A percentile compares a stretch with the other conserved stretches of the same genome.
These are phyloP conservation scores for Arge pagana DNA, from an alignment of 2,888 invertebrate genomes.

Conservation along the genomic window DNA sequence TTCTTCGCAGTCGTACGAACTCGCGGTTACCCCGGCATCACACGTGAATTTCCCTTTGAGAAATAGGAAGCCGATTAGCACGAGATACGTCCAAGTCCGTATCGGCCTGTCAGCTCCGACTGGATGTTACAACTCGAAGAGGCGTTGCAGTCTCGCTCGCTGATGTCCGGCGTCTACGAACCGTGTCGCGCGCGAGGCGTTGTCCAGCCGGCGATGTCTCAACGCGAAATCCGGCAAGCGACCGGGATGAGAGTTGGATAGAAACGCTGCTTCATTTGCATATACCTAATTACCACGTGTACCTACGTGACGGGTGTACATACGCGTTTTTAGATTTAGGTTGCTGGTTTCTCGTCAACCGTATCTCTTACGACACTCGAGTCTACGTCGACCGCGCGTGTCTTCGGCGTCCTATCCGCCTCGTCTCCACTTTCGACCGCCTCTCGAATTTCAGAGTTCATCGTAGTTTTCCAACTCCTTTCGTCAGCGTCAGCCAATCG, in stretches of 20 bases:
- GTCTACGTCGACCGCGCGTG: conserved; percentile 20
- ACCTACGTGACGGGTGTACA: no score
- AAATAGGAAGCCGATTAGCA: conserved; percentile 47
- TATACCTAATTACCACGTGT: no score
- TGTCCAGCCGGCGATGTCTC: conserved; percentile 49
- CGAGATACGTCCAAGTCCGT: conserved; percentile 27
- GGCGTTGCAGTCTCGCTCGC: conserved; percentile 21
- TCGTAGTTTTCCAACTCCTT: no score
- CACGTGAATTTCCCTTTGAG: conserved; percentile 34
- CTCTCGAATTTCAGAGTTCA: no score
- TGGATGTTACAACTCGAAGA: conserved; percentile 10
- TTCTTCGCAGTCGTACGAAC: no score
- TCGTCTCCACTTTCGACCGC: conserved; percentile 33
- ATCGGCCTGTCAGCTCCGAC: conserved; percentile 1
- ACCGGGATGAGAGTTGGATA: conserved; percentile 33
- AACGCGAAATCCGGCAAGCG: conserved; percentile 36
- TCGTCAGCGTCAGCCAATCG: no score
- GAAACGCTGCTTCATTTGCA: no score
- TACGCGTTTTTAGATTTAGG: conserved; percentile 12
- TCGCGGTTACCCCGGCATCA: conserved; percentile 16
- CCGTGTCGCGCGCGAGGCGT: conserved; percentile 40
- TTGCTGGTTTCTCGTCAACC: background rate
- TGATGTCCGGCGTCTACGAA: conserved; percentile 32
- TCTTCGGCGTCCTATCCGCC: conserved; percentile 19
- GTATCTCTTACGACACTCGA: conserved; percentile 19